Percentiles rank a stretch among this genome's conserved stretches.
These are phyloP conservation scores for Drosophila limbata DNA, from an alignment of 2,888 invertebrate genomes.

Conservation along the genomic window DNA sequence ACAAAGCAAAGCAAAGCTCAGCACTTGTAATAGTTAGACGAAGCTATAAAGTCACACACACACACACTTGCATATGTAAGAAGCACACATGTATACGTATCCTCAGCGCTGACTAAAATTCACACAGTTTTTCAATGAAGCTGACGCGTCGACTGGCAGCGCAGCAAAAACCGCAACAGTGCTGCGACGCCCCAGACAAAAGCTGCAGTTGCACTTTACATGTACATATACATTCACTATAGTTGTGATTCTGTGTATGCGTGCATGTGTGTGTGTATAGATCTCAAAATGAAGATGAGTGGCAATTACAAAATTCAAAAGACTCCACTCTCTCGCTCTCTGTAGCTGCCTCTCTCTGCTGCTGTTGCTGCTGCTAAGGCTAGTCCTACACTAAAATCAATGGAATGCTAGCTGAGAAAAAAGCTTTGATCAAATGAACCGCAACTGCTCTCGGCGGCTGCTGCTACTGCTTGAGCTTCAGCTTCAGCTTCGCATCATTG, in stretches of 20 bases:
- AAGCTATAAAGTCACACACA: conserved; percentile 39
- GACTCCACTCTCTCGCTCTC: conserved; percentile 49
- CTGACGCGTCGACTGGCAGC: conserved; percentile 15
- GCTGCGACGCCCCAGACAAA: conserved; percentile 27
- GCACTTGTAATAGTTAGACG: conserved; percentile 62
- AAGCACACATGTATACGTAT: conserved; percentile 31
- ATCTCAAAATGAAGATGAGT: conserved; percentile 55
- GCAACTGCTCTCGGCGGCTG: conserved; percentile 44
- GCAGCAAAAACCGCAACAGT: conserved; percentile 1
- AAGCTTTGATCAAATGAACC: conserved; percentile 74
- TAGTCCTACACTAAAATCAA: conserved; percentile 65
- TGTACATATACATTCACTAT: conserved; percentile 26
- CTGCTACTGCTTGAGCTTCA: conserved; percentile 17
- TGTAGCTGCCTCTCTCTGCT: conserved; percentile 3
- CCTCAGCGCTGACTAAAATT: conserved; percentile 54
- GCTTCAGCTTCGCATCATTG: conserved; percentile 50
- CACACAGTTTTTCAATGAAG: conserved; percentile 72
- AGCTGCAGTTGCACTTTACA: conserved; percentile 62
- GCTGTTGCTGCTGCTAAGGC: conserved; percentile 9
- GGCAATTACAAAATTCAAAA: conserved; percentile 64
- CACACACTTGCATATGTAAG: background rate
- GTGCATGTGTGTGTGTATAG: conserved; percentile 28
- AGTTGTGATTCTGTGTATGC: conserved; percentile 8
- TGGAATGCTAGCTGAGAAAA: conserved; percentile 65
- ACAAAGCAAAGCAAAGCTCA: conserved; percentile 53